Base-by-base conservation (phyloP, 1,140 invertebrate species). In the Drosophila ogumai region DNA sequence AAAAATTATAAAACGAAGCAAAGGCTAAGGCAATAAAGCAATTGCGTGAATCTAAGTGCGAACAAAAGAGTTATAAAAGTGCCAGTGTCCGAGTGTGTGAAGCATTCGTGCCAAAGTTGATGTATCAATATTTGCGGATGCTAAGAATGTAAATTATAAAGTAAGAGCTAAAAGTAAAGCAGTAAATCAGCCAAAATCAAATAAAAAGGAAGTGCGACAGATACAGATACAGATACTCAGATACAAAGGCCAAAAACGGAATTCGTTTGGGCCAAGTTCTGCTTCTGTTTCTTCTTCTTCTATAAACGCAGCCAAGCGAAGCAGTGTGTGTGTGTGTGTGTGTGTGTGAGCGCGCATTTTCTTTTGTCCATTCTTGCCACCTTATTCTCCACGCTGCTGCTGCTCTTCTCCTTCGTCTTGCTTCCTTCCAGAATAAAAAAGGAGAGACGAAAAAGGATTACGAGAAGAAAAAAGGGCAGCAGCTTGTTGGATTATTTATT, bases 241-340 rank as follows among this genome's bases (percentile, higher is more conserved):
- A 55, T 55, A 76, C 75, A 85, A 86, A 81, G 56, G 52, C 34
- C 71, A 41, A 76, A 76, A 79, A 75, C 74, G 64, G 64, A 82
- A 86, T 87, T 79, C 82, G 69, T 86, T 87, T 87, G 79, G 82
- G 75, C 81, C 81, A 86, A 86, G 84, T 84, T 78, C 71, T 61
- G 38, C 56, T 50, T 43, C 55, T 43, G 47, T 34, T 36, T 61
- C 56, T 31, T 49, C 67, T 59, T 72, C 38, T 50, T 73, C 46
- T 31, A 73, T 69, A 76, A 87, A 86, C 69, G 66, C 82, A 88
- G 46, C 71, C 79, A 86, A 86, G 84, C 82, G 76, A 73, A 80
- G 44, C 65, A 61, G 76, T 54, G 66, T 56, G 31, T 50, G 22
- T 77, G 76, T 54, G 66, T 56, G 31, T 50, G 22, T 77, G 25